A percentile compares a stretch with the other conserved stretches of the same genome.
phyloP scores from a whole-genome alignment of 2,888 invertebrate species.

The Cephus sareptanus region DNA sequence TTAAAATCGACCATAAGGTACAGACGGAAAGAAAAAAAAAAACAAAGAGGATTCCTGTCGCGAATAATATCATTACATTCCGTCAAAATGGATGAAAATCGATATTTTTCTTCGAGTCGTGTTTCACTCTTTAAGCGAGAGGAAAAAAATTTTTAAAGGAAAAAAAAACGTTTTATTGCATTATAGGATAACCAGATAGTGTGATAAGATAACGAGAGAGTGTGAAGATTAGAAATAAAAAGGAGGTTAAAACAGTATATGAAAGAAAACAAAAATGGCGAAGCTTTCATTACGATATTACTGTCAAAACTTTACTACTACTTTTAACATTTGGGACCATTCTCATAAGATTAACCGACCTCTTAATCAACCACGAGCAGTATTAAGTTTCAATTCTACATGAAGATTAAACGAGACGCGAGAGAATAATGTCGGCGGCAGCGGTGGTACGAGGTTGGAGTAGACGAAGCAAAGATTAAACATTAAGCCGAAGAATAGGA shows the following conservation, averaged over 20 bases:
- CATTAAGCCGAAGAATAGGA: background rate
- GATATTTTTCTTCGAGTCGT: background rate
- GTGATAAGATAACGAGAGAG: background rate
- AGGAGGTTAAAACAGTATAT: background rate
- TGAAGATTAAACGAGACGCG: conserved; percentile 16
- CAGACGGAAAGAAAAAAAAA: background rate
- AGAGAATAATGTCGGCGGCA: conserved; percentile 24
- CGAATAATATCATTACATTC: background rate
- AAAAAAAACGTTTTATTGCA: background rate
- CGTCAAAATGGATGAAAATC: background rate
- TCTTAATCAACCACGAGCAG: conserved; percentile 44
- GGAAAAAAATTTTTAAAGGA: background rate
- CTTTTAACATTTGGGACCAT: conserved; percentile 62
- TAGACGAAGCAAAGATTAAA: background rate
- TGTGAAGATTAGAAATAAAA: background rate
- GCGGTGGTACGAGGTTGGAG: conserved; percentile 3
- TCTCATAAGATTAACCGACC: conserved; percentile 51
- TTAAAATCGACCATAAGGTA: background rate
- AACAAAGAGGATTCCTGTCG: background rate
- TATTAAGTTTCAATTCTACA: conserved; percentile 48
- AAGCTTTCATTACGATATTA: conserved; percentile 15
- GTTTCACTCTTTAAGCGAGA: background rate
- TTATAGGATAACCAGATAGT: background rate
- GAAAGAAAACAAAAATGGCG: background rate
- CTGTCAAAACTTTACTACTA: conserved; percentile 33